A percentile compares a stretch with the other conserved stretches of the same genome.
Evolutionary conservation across 2,888 invertebrate species (phyloP).

Genomic region (Leptarthrus brevirostris): DNA sequence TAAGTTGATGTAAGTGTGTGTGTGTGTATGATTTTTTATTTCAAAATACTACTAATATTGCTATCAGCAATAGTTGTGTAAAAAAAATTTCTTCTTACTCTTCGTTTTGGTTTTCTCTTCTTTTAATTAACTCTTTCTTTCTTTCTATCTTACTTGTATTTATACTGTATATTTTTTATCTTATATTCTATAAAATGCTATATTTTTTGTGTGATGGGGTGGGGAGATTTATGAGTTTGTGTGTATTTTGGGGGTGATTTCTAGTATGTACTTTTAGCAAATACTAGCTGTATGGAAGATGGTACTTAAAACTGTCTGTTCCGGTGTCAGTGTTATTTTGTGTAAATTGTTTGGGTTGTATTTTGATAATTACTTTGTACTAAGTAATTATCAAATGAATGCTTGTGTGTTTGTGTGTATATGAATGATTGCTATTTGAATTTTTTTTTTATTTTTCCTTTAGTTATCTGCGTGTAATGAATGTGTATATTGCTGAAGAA

Average conservation of each 20-base stretch:
- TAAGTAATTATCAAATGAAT: slow-evolving; percentile 46
- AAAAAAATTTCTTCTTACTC: slow-evolving; percentile 5
- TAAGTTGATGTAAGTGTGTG: no score
- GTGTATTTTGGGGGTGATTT: slow-evolving; percentile 52
- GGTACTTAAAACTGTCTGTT: slow-evolving; percentile 68
- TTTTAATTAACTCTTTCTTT: no score
- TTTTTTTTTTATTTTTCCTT: slow-evolving; percentile 9
- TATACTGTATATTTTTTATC: slow-evolving; percentile 31
- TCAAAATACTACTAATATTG: no score
- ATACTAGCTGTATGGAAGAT: slow-evolving; percentile 67
- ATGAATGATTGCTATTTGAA: slow-evolving; percentile 9
- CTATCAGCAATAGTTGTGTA: no score
- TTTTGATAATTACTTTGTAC: slow-evolving; percentile 59
- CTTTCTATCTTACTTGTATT: slow-evolving; percentile 19
- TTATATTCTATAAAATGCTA: slow-evolving; percentile 43
- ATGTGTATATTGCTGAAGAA: no score
- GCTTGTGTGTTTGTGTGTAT: slow-evolving; percentile 1
- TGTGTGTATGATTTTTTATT: no score
- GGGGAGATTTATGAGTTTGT: slow-evolving; percentile 40
- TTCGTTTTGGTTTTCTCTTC: neutral
- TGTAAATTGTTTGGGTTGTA: slow-evolving; percentile 60
- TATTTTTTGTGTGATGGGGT: slow-evolving; percentile 43
- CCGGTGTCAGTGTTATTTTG: slow-evolving; percentile 68
- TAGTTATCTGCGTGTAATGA: slow-evolving; percentile 15
- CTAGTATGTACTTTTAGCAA: slow-evolving; percentile 57